Base-by-base conservation (phyloP, 2,888 invertebrate genomes). In the Caenorhabditis auriculariae region DNA sequence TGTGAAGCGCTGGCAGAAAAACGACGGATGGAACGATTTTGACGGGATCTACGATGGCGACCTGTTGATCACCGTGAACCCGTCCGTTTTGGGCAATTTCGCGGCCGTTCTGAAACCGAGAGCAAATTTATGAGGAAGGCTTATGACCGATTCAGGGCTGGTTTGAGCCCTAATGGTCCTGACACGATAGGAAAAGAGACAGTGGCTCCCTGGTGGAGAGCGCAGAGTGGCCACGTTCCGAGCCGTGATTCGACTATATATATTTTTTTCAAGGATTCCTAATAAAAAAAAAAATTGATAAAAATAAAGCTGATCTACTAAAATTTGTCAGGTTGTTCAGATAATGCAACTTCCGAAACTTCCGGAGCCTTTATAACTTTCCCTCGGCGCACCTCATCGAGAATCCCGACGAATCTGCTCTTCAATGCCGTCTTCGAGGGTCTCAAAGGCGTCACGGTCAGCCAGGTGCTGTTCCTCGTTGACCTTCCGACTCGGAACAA, bases 381-480 rank as follows among this genome's bases (percentile, higher is more conserved):
- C n/a, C n/a, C n/a, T n/a, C n/a, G n/a, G n/a, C n/a, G n/a, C n/a
- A 63, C 72, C 55, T 67, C 37, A 7, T 51, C 57, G n/a, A 68
- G 41, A 15, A 76, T 49, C 3, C 66, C 41, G 12, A 55, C 57
- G 32, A 74, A 75, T 35, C 57, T 54, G 2, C 72, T 70, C 19
- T 48, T 55, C 15, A 76, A 50, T 5, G 56, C 48, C 7, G 68
- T 64, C 7, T 60, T 66, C 0, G 75, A 68, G 2, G 63, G 47
- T 32, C 59, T 65, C 24, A 52, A 52, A 7, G 77, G 69, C 3
- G 54, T 61, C 4, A 76, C 76, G 3, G 65, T 52, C 49, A 77
- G 69, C 57, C 70, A 71, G n/a, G 72, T 72, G 19, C 63, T 61
- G 46, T 78, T 77, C 7, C 47, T 28, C 7, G 77, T 69, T 9